Evolutionary conservation across 2,113 vertebrate genomes (phyloP), one percentile per base, ranked within the genome.

Genomic region (Halcyon malimbica): DNA sequence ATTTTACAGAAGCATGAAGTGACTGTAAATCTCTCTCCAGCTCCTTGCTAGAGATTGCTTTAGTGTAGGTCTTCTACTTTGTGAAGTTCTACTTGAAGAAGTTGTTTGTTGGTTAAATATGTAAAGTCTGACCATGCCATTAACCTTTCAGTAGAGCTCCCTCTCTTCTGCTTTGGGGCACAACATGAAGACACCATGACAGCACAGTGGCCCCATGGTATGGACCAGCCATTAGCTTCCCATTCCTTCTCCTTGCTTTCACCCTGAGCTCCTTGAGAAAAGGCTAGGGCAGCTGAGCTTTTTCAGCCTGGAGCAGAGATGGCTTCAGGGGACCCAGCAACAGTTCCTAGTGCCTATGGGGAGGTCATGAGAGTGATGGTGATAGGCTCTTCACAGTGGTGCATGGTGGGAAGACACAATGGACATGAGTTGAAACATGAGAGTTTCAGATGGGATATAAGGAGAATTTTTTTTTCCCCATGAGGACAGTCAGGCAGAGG

Each of bases 1-100:
- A 90, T 89, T 94, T 94, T 96, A 94, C 51, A 96, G 92, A 97
- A 96, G 33, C 74, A 93, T 89, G 81, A 96, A 97, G 57, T 96
- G 64, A 94, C 71, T 90, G 78, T 94, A 95, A 81, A 54, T 64
- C 59, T 79, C 92, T 67, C 65, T 94, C 82, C 46, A 87, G 65
- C 54, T 96, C 23, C 39, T 77, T 83, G 26, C 42, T 75, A 60
- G 53, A 89, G 13, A 26, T 80, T 77, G 20, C 39, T 78, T 83
- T 78, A 94, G 10, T 69, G 60, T 87, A 79, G 60, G 44, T 84
- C 41, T 77, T 75, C 69, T 78, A 74, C 18, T 77, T 82, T 84
- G 68, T 77, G 41, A 90, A 84, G 57, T 71, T 91, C 35, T 71
- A 51, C 29, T 71, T 92, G 53, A 94, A 74, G 41, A 92, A 84